Evolutionary conservation across 2,113 vertebrate genomes (phyloP).

Genomic region (Dasyurus viverrinus): DNA sequence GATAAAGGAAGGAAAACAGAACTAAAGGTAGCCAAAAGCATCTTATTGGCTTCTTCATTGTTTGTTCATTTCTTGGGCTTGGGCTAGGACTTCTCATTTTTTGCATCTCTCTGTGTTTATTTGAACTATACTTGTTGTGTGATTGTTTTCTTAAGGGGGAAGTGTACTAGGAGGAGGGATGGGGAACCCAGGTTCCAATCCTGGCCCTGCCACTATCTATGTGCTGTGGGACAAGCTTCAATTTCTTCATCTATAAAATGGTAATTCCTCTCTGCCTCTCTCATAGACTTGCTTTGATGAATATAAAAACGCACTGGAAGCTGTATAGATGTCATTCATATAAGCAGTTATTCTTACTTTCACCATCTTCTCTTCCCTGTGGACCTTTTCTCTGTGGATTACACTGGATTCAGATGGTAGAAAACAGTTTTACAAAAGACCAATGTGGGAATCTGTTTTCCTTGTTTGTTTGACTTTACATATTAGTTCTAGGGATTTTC

Average conservation of each 20-base stretch:
- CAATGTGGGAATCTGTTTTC: neutral
- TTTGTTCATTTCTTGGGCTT: neutral
- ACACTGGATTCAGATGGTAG: neutral
- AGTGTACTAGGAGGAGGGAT: neutral
- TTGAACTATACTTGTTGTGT: neutral
- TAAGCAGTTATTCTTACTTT: neutral
- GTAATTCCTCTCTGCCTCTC: neutral
- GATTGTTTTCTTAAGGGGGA: neutral
- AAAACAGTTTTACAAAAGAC: neutral
- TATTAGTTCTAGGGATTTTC: neutral
- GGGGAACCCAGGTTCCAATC: neutral
- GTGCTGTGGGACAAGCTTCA: neutral
- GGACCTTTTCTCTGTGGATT: neutral
- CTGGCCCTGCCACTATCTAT: neutral
- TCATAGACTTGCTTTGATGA: neutral
- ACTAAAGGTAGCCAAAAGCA: neutral
- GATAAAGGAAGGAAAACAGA: neutral
- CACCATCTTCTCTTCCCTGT: neutral
- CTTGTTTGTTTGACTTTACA: neutral
- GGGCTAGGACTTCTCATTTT: neutral
- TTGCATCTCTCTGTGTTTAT: neutral
- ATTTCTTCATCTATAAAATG: neutral
- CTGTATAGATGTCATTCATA: neutral
- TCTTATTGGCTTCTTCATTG: neutral
- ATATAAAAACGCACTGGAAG: neutral